Base-by-base conservation (phyloP, 2,113 vertebrate genomes). In the Dendrocopos noguchii region DNA sequence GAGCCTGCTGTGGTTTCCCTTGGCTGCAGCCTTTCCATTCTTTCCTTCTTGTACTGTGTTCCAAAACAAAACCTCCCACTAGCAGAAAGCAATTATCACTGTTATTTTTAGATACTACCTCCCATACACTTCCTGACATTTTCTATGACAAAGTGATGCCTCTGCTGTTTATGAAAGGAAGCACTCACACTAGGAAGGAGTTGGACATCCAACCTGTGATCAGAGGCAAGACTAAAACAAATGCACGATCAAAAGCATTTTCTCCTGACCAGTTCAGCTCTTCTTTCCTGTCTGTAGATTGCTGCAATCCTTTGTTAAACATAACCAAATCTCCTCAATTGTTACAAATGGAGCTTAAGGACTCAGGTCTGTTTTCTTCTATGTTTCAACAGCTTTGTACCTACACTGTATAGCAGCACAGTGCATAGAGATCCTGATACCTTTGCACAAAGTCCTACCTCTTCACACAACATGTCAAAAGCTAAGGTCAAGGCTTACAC, bases 71-170 rank as follows among this genome's bases (percentile, higher is more conserved):
- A 76, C 84, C 91, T 96, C 94, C 90, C 76, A 95, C 90, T 33
- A 94, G 82, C 75, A 96, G 91, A 95, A 95, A 85, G 81, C 64
- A 96, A 93, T 95, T 96, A 95, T 91, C 93, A 90, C 87, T 57
- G 68, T 80, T 96, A 96, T 96, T 95, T 95, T 95, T 93, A 95
- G 91, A 70, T 34, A 80, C 59, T 60, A 90, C 87, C 91, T 91
- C 82, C 64, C 72, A 82, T 86, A 85, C n/a, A 77, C 64, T 95
- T 95, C 90, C 91, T 95, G 93, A 80, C 85, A 83, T 94, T 90
- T 95, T 77, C 90, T 85, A 6, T 66, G 87, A 79, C 57, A 74
- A 87, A 89, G 82, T 77, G 60, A 87, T 83, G 68, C 42, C 76
- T 94, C 72, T 80, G 33, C 71, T 77, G 46, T 82, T 85, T 93